Conservation (phyloP, 2,888 invertebrate species). For the Thysanoteuthis rhombus region DNA sequence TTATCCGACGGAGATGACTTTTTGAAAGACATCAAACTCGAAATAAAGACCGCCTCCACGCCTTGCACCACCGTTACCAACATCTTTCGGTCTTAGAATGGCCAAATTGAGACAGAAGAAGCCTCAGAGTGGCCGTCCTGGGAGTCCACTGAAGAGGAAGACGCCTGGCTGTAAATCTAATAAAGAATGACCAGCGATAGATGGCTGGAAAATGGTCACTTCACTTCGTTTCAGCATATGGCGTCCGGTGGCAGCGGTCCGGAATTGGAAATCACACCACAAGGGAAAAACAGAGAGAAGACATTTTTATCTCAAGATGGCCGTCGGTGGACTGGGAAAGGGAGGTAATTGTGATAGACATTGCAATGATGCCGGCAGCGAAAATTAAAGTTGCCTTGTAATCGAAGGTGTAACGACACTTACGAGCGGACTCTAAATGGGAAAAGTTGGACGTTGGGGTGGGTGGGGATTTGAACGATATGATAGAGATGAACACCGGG, state of each 20-base stretch:
- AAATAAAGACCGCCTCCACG: not conserved
- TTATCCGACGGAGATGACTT: not conserved
- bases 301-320: not conserved
- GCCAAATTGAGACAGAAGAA: not conserved
- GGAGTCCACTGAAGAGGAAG: not conserved
- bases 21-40: not conserved
- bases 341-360: not conserved
- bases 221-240: not conserved
- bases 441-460: not conserved
- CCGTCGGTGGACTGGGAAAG: not conserved
- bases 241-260: not conserved
- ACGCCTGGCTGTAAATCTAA: not conserved
- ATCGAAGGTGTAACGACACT: conserved; percentile 12
- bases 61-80: not conserved
- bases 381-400: not conserved
- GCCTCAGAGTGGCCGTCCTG: not conserved
- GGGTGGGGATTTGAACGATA: too few relatives aligned
- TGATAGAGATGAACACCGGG: too few relatives aligned
- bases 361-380: not conserved
- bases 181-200: not conserved
- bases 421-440: not conserved
- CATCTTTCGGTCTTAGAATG: not conserved
- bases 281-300: not conserved
- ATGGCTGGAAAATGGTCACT: not conserved
- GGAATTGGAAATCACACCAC: not conserved